These are phyloP conservation scores for Diacarnus erythraeanus DNA, from an alignment of 37 sponge, comb jelly and placozoan genomes.

Conservation along the genomic window DNA sequence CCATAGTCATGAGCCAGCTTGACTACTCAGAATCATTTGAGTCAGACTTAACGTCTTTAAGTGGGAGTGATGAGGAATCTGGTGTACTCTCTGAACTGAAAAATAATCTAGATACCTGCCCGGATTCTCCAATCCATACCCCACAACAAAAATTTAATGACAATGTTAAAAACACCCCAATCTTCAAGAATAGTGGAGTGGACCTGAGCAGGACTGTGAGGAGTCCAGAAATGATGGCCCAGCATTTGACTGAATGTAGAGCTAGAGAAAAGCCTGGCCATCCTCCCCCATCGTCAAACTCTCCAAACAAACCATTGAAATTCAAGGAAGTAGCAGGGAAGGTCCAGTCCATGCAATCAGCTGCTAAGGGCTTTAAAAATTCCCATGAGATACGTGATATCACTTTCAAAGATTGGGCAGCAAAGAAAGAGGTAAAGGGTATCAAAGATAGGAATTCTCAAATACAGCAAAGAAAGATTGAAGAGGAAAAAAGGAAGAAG, in stretches of 20 bases:
- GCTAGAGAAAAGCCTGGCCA: neutral
- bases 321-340: neutral
- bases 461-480: neutral
- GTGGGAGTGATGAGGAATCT: neutral
- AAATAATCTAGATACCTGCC: no score
- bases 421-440: constrained; percentile 16
- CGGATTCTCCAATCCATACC: no score
- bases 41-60: neutral
- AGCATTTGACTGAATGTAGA: neutral
- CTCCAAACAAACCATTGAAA: neutral
- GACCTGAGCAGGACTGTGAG: neutral
- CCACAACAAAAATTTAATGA: no score
- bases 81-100: no score
- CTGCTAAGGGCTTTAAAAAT: neutral
- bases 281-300: neutral
- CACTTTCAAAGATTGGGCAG: constrained; percentile 45
- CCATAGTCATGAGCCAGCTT: neutral
- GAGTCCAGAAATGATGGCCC: neutral
- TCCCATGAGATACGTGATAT: constrained; percentile 34
- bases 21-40: constrained; percentile 33
- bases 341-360: constrained; percentile 9
- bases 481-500: neutral
- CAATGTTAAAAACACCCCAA: no score
- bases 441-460: constrained; percentile 15
- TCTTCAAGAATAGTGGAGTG: no score